Base-by-base conservation (phyloP, 2,113 vertebrate genomes). In the Eudyptes chrysolophus region DNA sequence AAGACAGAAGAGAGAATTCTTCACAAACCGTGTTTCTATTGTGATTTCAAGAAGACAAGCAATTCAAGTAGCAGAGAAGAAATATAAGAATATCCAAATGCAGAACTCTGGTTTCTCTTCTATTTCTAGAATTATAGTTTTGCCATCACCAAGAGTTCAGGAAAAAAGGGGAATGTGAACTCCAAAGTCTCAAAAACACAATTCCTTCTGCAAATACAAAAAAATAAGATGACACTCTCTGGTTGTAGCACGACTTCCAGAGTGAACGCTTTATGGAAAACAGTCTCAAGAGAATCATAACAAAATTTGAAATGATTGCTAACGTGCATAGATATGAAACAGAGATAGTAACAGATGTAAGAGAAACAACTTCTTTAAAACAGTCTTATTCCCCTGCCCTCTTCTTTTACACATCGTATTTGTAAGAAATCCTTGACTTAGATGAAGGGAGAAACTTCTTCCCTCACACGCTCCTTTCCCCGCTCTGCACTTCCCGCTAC, bases 1-100 rank as follows among this genome's bases (percentile, higher is more conserved):
- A 25, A 87, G 65, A 62, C 0, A 48, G n/a, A 86, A 66, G 42
- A 77, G 6, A 77, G 36, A 78, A 61, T 84, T 93, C 66, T 92
- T 79, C 81, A 61, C 42, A 89, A 89, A 79, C 26, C 15, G 16
- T 42, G 19, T 81, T 91, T 40, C 26, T 66, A 24, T 46, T 71
- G 38, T 66, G n/a, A 87, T 90, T 92, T 94, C 76, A 71, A 70
- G 72, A 91, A 66, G n/a, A 83, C 81, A 38, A 85, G 18, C 32
- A 74, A 93, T 72, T 80, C 49, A 91, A 94, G 46, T 11, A 75
- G 86, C 42, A 93, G 83, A 89, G n/a, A 46, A 76, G 44, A 46
- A 75, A 76, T 36, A 46, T 10, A 65, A 66, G 44, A 61, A 75
- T 32, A 72, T 32, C 46, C 76, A 88, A 88, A 55, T 22, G 58